Base-by-base conservation (phyloP, 2,888 invertebrate genomes). In the Hypselothyrea guttata region DNA sequence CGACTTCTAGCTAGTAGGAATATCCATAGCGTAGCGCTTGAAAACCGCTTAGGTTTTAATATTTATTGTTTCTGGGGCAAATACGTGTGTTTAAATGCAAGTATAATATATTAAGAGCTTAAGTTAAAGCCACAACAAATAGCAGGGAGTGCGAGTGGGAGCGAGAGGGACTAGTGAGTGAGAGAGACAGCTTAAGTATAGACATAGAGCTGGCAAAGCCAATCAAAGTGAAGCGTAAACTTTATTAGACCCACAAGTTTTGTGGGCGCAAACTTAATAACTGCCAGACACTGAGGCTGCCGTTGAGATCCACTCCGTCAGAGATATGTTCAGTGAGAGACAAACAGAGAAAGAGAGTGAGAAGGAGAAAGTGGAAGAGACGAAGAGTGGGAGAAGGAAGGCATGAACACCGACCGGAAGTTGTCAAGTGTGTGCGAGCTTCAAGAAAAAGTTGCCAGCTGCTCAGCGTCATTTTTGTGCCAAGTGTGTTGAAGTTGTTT, bases 241-340 rank as follows among this genome's bases (percentile, higher is more conserved):
- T 74, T 71, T 74, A 66, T 66, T 74, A 67, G 65, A 58, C 69
- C 69, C 65, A 48, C 65, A 70, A 76, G 67, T 71, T 22, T 71
- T 75, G 75, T 68, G 77, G 74, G 45, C 60, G 60, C 64, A 74
- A 83, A 79, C 77, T 79, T 61, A 79, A 71, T 68, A 84, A 71
- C 74, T 67, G 63, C 35, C 65, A 61, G 67, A 47, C 56, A 48
- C 38, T 13, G 51, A 55, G 2, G 22, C 22, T 22, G 5, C n/a
- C 33, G 34, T 40, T 49, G 18, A 56, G 41, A 56, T 52, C 44
- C 34, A 15, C n/a, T n/a, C n/a, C 48, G 33, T 15, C 37, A 38
- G 40, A 58, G 44, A 35, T 16, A 28, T 28, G 12, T 30, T 45
- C 37, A 45, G 5, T 12, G 4, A 40, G 11, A 42, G n/a, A 7